Evolutionary conservation across 1,140 invertebrate genomes (phyloP).

Genomic region (Zaprionus camerounensis): DNA sequence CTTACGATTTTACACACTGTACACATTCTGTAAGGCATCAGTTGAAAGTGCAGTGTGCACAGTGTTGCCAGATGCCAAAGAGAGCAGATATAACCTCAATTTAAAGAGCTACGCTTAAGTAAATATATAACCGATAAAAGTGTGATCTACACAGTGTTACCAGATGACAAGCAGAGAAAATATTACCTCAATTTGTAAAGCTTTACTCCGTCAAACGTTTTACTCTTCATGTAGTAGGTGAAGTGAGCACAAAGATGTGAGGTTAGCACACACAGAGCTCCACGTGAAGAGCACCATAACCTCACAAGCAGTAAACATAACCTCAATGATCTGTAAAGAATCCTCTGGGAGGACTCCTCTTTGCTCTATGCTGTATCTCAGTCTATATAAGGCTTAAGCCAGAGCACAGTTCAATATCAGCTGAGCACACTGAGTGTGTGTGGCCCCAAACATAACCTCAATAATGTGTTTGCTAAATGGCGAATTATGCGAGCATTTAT

Average conservation of each 20-base stretch:
- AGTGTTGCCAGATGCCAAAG: no score
- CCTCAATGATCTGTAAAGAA: not conserved
- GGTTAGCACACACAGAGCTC: no score
- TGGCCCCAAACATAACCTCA: not conserved
- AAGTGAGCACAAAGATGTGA: no score
- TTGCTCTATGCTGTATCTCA: no score
- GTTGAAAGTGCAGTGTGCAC: no score
- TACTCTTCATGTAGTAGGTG: no score
- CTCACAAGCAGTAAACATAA: not conserved
- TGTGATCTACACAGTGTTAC: not conserved
- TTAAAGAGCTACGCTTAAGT: not conserved
- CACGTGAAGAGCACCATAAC: no score
- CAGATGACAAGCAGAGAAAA: not conserved
- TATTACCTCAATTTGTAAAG: not conserved
- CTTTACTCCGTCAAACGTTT: not conserved
- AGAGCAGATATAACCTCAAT: no score
- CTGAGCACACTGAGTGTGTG: not conserved
- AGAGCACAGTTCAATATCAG: slow-evolving; percentile 4
- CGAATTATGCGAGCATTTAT: slow-evolving; percentile 9
- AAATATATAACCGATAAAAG: no score
- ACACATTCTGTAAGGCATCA: no score
- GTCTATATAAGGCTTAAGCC: not conserved
- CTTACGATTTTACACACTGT: no score
- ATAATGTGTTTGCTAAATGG: slow-evolving; percentile 3
- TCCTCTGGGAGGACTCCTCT: no score